A percentile compares a stretch with the other conserved stretches of the same genome.
Conservation (phyloP, 2,113 vertebrate species). For the Equus przewalskii region DNA sequence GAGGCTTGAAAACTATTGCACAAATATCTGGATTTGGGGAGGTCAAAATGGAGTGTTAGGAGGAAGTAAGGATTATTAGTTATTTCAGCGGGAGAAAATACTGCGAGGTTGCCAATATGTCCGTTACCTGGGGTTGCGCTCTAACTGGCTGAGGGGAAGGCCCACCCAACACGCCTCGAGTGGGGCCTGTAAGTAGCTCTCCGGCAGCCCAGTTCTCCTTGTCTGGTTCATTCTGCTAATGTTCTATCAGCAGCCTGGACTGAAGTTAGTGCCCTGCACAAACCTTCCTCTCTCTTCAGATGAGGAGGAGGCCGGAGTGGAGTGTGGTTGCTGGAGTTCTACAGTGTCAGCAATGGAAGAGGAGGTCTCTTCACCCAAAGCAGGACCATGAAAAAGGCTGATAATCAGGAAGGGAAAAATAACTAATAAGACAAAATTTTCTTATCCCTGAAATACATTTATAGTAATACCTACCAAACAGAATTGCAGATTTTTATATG, state of each 20-base stretch:
- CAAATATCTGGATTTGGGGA: not conserved
- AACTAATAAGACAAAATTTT: not conserved
- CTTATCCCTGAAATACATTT: not conserved
- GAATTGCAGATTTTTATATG: not conserved
- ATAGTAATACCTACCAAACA: too few relatives aligned
- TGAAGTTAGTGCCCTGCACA: accelerated
- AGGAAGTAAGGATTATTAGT: accelerated
- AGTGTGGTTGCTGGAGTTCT: accelerated
- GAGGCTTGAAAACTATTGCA: not conserved
- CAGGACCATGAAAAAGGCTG: not conserved
- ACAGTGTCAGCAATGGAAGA: not conserved
- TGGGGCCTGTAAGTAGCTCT: accelerated
- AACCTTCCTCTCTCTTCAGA: not conserved
- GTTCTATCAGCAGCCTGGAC: not conserved
- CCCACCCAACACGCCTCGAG: accelerated
- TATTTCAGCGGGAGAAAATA: not conserved
- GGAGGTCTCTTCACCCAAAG: not conserved
- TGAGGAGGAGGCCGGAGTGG: not conserved
- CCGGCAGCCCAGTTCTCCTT: accelerated
- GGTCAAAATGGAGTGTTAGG: too few relatives aligned
- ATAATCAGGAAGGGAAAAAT: not conserved
- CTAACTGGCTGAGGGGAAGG: accelerated
- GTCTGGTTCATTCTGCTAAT: accelerated
- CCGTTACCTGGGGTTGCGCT: too few relatives aligned
- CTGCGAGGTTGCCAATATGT: accelerated